Conservation (phyloP, 2,113 vertebrate species). For the Phodopus roborovskii region DNA sequence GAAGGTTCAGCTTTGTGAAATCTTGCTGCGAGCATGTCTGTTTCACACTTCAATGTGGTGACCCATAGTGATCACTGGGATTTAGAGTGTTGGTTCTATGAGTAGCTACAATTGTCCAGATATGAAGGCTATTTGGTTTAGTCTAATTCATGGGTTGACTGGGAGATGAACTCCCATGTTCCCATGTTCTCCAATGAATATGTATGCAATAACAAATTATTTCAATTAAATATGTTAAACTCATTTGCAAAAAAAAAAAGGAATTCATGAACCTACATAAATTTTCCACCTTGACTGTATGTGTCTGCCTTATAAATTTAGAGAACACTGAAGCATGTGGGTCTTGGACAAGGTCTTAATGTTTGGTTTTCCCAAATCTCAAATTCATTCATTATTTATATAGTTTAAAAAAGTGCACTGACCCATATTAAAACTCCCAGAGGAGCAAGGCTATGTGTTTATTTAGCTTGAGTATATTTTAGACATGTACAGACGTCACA, state of each 20-base stretch:
- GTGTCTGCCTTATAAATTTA: conserved; percentile 65
- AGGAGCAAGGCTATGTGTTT: conserved; percentile 38
- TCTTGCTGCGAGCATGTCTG: background rate
- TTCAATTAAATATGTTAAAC: conserved; percentile 60
- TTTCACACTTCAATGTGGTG: background rate
- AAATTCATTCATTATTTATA: conserved; percentile 69
- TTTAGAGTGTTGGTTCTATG: background rate
- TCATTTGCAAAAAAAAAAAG: conserved; percentile 64
- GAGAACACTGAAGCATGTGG: background rate
- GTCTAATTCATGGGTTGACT: background rate
- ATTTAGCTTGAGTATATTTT: conserved; percentile 62
- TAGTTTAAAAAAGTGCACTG: conserved; percentile 50
- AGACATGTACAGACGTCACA: background rate
- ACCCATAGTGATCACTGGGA: background rate
- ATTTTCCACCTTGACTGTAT: conserved; percentile 62
- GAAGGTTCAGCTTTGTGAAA: background rate
- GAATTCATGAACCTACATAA: conserved; percentile 46
- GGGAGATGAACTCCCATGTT: background rate
- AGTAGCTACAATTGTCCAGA: background rate
- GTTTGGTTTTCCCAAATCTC: conserved; percentile 43
- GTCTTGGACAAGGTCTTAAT: conserved; percentile 72
- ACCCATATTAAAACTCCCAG: conserved; percentile 66
- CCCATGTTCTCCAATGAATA: conserved; percentile 7
- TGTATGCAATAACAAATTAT: conserved; percentile 27
- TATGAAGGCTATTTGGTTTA: background rate